Conservation (phyloP, 2,113 vertebrate species). For the Oenanthe melanoleuca region DNA sequence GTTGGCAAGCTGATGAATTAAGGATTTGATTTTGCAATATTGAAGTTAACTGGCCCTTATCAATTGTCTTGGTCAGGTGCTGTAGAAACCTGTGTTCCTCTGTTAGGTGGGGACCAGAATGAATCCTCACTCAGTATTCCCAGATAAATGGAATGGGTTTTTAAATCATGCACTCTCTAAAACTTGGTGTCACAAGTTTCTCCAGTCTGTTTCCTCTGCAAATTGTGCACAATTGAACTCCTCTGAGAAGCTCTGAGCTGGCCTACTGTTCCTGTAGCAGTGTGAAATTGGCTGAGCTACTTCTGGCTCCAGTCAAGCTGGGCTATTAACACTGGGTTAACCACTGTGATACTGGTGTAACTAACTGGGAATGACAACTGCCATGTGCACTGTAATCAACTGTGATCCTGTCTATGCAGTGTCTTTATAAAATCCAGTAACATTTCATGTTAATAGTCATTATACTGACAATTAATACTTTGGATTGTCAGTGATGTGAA, state of each 20-base stretch:
- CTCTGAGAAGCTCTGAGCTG: neutral
- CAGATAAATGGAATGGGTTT: neutral
- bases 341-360: neutral
- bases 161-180: neutral
- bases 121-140: neutral
- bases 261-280: neutral
- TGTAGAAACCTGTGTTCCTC: neutral
- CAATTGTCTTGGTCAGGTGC: neutral
- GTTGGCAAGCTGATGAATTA: neutral
- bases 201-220: neutral
- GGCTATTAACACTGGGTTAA: neutral
- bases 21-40: neutral
- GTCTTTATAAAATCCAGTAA: neutral
- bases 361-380: neutral
- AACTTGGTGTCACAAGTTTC: neutral
- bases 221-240: neutral
- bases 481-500: neutral
- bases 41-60: neutral
- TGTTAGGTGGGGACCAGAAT: neutral
- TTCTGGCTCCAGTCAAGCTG: neutral
- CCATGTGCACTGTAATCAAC: accelerated
- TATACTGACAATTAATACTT: neutral
- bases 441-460: neutral
- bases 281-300: neutral
- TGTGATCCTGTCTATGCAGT: accelerated